phyloP scores from a whole-genome alignment of 2,113 vertebrate species.

The Eublepharis macularius region DNA sequence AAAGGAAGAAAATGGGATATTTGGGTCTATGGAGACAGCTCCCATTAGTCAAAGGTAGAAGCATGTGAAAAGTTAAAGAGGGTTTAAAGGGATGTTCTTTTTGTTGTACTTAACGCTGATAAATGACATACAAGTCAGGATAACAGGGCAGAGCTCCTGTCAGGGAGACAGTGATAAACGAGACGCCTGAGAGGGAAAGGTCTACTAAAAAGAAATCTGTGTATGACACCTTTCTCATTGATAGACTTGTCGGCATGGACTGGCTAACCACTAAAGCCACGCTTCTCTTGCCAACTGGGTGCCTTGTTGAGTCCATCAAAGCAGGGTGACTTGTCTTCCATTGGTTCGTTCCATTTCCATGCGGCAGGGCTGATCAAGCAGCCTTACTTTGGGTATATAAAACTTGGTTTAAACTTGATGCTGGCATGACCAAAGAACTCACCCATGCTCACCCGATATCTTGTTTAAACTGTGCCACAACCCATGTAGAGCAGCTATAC shows the following conservation, averaged over 20 bases:
- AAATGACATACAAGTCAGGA: slow-evolving; percentile 77
- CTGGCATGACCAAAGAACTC: too few species aligned
- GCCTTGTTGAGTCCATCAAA: slow-evolving; percentile 28
- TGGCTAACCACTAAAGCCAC: slow-evolving; percentile 28
- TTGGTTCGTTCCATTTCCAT: slow-evolving; percentile 31
- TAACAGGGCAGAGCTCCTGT: slow-evolving; percentile 73
- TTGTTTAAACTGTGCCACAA: too few species aligned
- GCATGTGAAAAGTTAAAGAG: slow-evolving; percentile 70
- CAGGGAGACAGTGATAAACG: slow-evolving; percentile 75
- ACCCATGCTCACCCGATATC: too few species aligned
- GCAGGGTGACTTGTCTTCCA: slow-evolving; percentile 11
- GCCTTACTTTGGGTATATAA: neutral
- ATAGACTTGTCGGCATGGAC: slow-evolving; percentile 63
- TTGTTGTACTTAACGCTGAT: slow-evolving; percentile 76
- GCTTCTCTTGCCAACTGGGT: slow-evolving; percentile 31
- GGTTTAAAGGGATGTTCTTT: slow-evolving; percentile 73
- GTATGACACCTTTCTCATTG: slow-evolving; percentile 67
- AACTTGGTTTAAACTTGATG: too few species aligned
- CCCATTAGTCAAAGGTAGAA: slow-evolving; percentile 70
- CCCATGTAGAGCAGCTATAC: too few species aligned
- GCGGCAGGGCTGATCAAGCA: slow-evolving; percentile 53
- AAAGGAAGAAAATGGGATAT: slow-evolving; percentile 58
- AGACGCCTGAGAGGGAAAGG: slow-evolving; percentile 63
- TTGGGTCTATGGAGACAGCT: slow-evolving; percentile 66
- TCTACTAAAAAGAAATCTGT: slow-evolving; percentile 67